These are phyloP conservation scores for Pterocles burchelli DNA, from an alignment of 2,113 vertebrate genomes.

Conservation along the genomic window DNA sequence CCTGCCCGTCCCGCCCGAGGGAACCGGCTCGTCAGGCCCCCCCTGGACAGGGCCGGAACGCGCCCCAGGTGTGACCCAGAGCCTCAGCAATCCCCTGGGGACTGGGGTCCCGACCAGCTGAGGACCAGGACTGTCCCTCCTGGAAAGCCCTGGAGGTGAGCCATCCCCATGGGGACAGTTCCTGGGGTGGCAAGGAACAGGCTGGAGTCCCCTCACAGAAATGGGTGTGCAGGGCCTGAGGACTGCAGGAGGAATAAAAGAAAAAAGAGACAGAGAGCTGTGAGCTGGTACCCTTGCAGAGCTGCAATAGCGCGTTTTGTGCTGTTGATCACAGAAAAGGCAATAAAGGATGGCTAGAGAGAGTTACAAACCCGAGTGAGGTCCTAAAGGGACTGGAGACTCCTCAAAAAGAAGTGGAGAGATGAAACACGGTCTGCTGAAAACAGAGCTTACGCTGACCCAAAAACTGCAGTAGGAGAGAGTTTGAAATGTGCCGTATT, in stretches of 20 bases:
- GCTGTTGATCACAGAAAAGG: neutral
- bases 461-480: neutral
- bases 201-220: neutral
- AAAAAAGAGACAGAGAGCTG: neutral
- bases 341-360: neutral
- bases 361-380: neutral
- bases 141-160: neutral
- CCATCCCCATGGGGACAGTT: neutral
- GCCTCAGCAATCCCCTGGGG: neutral
- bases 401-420: neutral
- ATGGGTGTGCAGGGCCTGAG: accelerated
- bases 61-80: neutral
- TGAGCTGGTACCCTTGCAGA: neutral
- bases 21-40: accelerated
- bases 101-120: neutral
- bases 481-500: accelerated
- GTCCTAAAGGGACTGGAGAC: neutral
- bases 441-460: neutral
- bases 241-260: neutral
- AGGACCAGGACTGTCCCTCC: neutral
- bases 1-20: neutral
- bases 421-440: neutral
- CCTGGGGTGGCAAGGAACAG: neutral
- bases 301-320: neutral
- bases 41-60: too few species aligned